Evolutionary conservation across 2,888 invertebrate genomes (phyloP), one percentile per base, ranked within the genome.

Genomic region (Phalera bucephala): DNA sequence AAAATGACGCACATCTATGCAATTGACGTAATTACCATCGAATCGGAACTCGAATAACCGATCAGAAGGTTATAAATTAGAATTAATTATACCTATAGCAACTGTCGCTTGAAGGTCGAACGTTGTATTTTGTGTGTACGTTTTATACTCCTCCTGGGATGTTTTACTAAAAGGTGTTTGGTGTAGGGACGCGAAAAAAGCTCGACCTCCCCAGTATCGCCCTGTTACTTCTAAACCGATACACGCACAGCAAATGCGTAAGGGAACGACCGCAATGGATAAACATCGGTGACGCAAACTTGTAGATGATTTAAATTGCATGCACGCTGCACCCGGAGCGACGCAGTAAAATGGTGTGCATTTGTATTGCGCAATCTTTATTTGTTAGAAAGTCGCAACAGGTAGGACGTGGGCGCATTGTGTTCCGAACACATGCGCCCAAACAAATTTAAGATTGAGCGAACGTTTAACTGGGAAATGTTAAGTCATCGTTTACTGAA

Each of bases 231-330:
- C 37, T 32, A 36, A 35, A 50, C 35, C 45, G 32, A 45, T 50
- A 38, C 58, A 60, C 51, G 55, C 51, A 50, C 52, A 50, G 39
- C 43, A 47, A 48, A 59, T 50, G 44, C 54, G 48, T 41, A 34
- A 36, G 42, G 50, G 43, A 46, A 40, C 49, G 60, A 45, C 58
- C 64, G 62, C 59, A 50, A 38, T 40, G 53, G 52, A 57, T 52
- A 50, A 55, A 47, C 50, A 51, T 36, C 52, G 43, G 42, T 70
- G 69, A 71, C 71, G 69, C 63, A 69, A 60, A 55, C 45, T 54
- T 46, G 47, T 36, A 46, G 37, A 57, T 52, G 47, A 51, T 61
- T 58, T 59, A 53, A 53, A 64, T 55, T 59, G 55, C 55, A 54
- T 59, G 58, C 59, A 57, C 36, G 52, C 40, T 58, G 55, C 50